Evolutionary conservation across 2,113 vertebrate species (phyloP).

Genomic region (Brachypteracias leptosomus): DNA sequence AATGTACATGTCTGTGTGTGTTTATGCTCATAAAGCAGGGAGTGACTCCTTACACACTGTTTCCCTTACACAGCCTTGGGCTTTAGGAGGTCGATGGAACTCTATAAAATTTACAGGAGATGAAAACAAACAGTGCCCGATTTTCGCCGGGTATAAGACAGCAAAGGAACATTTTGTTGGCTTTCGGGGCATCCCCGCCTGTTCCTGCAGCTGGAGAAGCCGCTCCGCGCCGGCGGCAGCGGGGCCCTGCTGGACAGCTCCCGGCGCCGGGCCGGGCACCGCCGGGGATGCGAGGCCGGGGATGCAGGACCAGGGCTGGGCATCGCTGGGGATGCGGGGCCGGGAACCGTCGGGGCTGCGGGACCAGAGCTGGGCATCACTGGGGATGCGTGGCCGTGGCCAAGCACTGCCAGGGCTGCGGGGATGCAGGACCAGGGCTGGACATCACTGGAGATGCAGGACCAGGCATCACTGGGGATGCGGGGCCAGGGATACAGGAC

Average conservation of each 20-base stretch:
- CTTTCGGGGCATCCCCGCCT: rapidly evolving
- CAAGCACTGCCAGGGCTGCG: no score
- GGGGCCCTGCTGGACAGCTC: slow-evolving; percentile 48
- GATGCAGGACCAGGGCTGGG: not conserved
- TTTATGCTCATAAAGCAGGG: not conserved
- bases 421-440: no score
- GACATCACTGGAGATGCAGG: not conserved
- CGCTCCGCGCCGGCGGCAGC: not conserved
- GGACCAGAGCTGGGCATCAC: not conserved
- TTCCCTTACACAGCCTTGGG: not conserved
- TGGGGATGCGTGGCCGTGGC: no score
- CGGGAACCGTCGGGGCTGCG: no score
- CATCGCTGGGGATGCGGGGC: not conserved
- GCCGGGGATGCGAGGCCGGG: no score
- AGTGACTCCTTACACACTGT: rapidly evolving
- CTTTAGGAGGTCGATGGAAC: rapidly evolving
- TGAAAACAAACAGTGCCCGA: rapidly evolving
- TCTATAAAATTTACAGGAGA: not conserved
- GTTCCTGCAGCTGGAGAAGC: not conserved
- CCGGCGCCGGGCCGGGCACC: not conserved
- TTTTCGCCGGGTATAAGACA: rapidly evolving
- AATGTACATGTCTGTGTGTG: rapidly evolving
- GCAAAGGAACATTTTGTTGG: rapidly evolving
- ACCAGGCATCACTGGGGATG: not conserved
- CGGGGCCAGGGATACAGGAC: no score